Conservation (phyloP, 2,113 vertebrate species). For the Excalfactoria chinensis region DNA sequence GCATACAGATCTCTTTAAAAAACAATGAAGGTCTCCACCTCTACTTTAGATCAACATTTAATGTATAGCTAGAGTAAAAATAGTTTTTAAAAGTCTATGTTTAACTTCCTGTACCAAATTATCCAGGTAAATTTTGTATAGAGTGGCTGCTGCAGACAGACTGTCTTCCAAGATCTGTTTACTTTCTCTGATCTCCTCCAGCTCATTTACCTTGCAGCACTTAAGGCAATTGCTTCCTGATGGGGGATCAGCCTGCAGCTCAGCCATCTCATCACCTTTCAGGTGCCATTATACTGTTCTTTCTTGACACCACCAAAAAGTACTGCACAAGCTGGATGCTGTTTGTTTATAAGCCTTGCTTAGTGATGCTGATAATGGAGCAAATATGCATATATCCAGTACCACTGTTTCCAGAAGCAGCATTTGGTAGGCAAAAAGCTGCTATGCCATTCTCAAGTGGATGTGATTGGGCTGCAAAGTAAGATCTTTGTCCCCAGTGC, state of each 20-base stretch:
- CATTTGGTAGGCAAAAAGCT: background rate
- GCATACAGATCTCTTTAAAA: background rate
- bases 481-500: background rate
- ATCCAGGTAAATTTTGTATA: background rate
- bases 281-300: background rate
- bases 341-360: background rate
- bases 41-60: background rate
- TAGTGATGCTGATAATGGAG: rapidly evolving
- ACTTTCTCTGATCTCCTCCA: background rate
- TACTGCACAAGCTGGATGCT: background rate
- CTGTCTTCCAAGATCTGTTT: background rate
- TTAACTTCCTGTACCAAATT: background rate
- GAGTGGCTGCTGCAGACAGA: background rate
- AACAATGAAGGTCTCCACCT: background rate
- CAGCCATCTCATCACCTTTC: background rate
- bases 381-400: background rate
- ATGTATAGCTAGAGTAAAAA: background rate
- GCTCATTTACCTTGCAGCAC: background rate
- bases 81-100: background rate
- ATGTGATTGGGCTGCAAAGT: background rate
- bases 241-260: background rate
- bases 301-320: background rate
- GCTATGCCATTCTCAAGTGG: background rate
- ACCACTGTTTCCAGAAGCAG: background rate
- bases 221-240: background rate